phyloP scores from a whole-genome alignment of 1,140 invertebrate species.

The Drosophila setifemur region DNA sequence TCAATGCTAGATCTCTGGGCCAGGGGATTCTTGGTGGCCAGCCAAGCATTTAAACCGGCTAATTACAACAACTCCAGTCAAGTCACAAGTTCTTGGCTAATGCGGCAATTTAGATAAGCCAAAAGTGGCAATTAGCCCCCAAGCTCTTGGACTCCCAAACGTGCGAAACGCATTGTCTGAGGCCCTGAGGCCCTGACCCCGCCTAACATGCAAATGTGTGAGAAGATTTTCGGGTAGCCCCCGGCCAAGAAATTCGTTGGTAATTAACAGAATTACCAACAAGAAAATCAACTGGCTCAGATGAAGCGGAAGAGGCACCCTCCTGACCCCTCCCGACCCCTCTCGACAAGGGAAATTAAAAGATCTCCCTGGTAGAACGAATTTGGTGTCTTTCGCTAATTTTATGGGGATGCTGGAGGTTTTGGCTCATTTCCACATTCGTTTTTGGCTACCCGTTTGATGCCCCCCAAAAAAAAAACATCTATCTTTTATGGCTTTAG shows the following conservation, averaged over 20 bases:
- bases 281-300: conserved; percentile 9
- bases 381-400: conserved; percentile 9
- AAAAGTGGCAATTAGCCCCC: conserved; percentile 65
- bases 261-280: conserved; percentile 8
- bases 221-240: conserved; percentile 47
- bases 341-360: conserved; percentile 9
- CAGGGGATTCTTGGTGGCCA: conserved; percentile 43
- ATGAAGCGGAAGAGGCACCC: conserved; percentile 38
- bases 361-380: background rate
- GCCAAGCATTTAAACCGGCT: conserved; percentile 69
- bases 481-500: conserved; percentile 69
- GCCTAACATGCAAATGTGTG: conserved; percentile 63
- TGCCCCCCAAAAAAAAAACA: conserved; percentile 3
- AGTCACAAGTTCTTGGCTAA: conserved; percentile 75
- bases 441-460: conserved; percentile 24
- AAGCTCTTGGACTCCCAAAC: conserved; percentile 28
- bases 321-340: conserved; percentile 22
- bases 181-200: conserved; percentile 74
- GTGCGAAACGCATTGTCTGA: conserved; percentile 70
- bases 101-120: conserved; percentile 76
- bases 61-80: conserved; percentile 55
- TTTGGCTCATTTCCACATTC: conserved; percentile 55
- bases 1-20: conserved; percentile 15
- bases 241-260: background rate
- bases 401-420: conserved; percentile 32